A percentile compares a stretch with the other conserved stretches of the same genome.
Conservation (phyloP, 2,888 invertebrate genomes). For the Heliconius aoede region DNA sequence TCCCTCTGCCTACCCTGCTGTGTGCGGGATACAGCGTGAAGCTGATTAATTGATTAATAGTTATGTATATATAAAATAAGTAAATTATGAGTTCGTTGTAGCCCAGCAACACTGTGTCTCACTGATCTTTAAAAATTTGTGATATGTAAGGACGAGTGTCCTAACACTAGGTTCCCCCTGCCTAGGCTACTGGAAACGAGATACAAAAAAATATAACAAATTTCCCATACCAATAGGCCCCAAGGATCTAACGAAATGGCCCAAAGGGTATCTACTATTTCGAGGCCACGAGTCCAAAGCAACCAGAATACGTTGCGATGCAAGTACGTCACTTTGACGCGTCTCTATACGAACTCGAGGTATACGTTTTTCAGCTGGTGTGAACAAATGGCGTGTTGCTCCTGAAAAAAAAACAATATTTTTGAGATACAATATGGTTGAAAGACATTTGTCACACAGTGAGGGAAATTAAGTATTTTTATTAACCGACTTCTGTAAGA, state of each 20-base stretch:
- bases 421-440: too few relatives aligned
- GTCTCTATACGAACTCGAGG: slow-evolving; percentile 98
- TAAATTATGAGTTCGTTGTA: too few relatives aligned
- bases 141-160: background rate
- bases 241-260: slow-evolving; percentile 97
- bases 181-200: background rate
- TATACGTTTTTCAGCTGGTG: slow-evolving; percentile 96
- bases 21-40: too few relatives aligned
- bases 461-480: too few relatives aligned
- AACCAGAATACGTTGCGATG: slow-evolving; percentile 94
- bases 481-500: too few relatives aligned
- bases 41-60: too few relatives aligned
- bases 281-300: slow-evolving; percentile 98
- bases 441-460: too few relatives aligned
- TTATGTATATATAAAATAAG: too few relatives aligned
- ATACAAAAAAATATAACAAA: slow-evolving; percentile 2
- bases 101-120: too few relatives aligned
- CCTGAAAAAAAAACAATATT: slow-evolving; percentile 58
- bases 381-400: slow-evolving; percentile 92
- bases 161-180: background rate
- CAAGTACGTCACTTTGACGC: slow-evolving; percentile 91
- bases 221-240: slow-evolving; percentile 87
- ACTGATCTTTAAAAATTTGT: too few relatives aligned
- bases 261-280: slow-evolving; percentile 95
- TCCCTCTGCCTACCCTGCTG: too few relatives aligned